Base-by-base conservation (phyloP, 2,888 invertebrate species). In the Diadegma fenestrale region DNA sequence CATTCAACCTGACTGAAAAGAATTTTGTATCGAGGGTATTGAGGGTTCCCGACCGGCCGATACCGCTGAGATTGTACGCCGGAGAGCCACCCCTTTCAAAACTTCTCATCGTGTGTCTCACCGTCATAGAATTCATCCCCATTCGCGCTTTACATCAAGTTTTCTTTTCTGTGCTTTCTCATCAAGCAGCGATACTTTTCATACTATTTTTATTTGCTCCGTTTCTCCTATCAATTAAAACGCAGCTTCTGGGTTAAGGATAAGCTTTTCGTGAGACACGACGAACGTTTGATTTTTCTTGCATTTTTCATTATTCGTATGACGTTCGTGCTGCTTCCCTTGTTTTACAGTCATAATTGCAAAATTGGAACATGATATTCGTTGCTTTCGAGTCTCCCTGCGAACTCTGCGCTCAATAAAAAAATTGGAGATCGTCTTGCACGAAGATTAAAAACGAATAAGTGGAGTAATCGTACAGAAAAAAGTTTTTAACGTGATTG, bases 11-110 rank as follows among this genome's bases (percentile, higher is more conserved):
- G 86, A 89, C 88, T 90, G 92, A 92, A 93, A 94, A 93, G 93
- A 93, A 93, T 92, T 92, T 92, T 92, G 92, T 92, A 92, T 93
- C 92, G 91, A 92, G 93, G 93, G 92, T 93, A 93, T 93, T 90
- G 91, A 91, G 81, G 84, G 82, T 76, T 87, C 88, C 43, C 88
- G 88, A 82, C 85, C 86, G 80, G 66, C 88, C 88, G 88, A 89
- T 89, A 89, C 84, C 86, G 73, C 81, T 68, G 85, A 83, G 81
- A 80, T 71, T 81, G 79, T 54, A 54, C 83, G 77, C 71, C 84
- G 82, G 85, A 85, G 89, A 89, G 85, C 61, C 85, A 84, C 88
- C 73, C 90, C 89, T 87, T 90, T 90, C 88, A 86, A 82, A 75
- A 75, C 76, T 77, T 73, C 69, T 64, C 84, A 33, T 58, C 45